phyloP scores from a whole-genome alignment of 2,797 vertebrate species.

The Siniperca scherzeri region DNA sequence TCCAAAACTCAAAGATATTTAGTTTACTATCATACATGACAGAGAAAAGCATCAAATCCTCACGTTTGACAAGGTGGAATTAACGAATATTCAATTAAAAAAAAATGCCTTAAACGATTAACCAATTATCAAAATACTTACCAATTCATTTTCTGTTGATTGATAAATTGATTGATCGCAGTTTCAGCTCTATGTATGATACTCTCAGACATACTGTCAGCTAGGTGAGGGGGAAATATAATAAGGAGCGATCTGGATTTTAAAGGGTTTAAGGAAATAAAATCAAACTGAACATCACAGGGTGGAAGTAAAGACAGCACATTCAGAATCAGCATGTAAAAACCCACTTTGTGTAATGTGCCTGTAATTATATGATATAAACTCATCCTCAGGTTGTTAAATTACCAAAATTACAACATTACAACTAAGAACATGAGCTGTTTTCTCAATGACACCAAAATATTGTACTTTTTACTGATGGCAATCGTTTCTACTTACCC shows the following conservation, averaged over 20 bases:
- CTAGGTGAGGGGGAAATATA: background rate
- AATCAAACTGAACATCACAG: slow-evolving; percentile 6
- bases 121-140: background rate
- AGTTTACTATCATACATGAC: background rate
- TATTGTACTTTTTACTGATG: background rate
- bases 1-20: background rate
- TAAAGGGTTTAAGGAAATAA: background rate
- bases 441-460: slow-evolving; percentile 1
- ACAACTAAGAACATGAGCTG: background rate
- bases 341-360: background rate
- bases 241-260: background rate
- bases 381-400: slow-evolving; percentile 24
- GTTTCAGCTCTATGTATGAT: background rate
- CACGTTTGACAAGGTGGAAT: background rate
- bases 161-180: background rate
- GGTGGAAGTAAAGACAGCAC: background rate
- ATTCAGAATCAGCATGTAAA: slow-evolving; percentile 15
- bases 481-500: background rate
- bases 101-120: background rate
- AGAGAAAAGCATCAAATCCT: background rate
- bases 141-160: background rate
- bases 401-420: background rate
- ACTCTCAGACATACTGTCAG: background rate
- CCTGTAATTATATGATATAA: slow-evolving; percentile 12
- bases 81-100: background rate